Conservation (phyloP, 2,113 vertebrate genomes). For the Cercopithecus mona region DNA sequence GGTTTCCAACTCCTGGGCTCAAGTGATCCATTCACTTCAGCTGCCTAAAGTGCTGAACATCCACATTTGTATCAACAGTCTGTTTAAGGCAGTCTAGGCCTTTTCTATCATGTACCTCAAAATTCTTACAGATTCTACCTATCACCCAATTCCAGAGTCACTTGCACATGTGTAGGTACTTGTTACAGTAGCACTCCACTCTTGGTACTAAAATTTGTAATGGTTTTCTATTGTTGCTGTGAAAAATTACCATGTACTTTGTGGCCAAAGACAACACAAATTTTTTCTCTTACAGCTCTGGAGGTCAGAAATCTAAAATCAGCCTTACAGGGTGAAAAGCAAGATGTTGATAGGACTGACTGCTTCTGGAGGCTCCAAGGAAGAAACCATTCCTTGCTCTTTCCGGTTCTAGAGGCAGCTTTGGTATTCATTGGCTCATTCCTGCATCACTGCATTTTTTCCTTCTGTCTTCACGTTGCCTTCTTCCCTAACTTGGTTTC, state of each 20-base stretch:
- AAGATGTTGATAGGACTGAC: neutral
- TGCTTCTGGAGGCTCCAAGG: neutral
- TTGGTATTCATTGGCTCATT: neutral
- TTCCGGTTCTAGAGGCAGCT: neutral
- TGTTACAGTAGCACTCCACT: neutral
- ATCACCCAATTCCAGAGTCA: neutral
- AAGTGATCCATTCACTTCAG: neutral
- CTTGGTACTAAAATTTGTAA: neutral
- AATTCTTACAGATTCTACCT: neutral
- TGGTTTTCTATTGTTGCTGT: neutral
- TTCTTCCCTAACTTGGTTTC: neutral
- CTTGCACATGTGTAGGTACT: neutral
- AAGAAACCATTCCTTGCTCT: neutral
- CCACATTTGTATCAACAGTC: neutral
- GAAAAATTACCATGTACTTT: neutral
- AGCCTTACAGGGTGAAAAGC: neutral
- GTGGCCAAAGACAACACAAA: neutral
- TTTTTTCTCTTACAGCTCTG: neutral
- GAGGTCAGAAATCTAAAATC: neutral
- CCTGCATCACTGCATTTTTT: neutral
- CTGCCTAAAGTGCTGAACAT: neutral
- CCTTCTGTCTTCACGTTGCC: neutral
- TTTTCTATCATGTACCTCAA: neutral
- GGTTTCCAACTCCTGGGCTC: neutral
- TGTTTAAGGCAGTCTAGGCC: neutral